A percentile compares a stretch with the other conserved stretches of the same genome.
These are phyloP conservation scores for Ochotona curzoniae DNA, from an alignment of 2,113 vertebrate species.

Conservation along the genomic window DNA sequence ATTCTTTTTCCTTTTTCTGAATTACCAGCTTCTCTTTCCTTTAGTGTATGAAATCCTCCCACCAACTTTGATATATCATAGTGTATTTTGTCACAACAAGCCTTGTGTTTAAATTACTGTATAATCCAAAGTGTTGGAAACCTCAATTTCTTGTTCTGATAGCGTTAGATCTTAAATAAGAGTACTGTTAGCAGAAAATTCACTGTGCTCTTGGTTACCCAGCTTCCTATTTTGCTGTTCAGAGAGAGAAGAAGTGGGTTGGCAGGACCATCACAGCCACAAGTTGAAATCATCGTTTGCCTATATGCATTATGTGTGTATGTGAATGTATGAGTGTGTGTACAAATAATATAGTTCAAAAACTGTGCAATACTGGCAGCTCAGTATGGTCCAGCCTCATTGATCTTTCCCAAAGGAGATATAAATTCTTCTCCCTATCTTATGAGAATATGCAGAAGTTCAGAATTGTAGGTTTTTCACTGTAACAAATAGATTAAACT, in stretches of 20 bases:
- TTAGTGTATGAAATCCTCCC: constrained; percentile 55
- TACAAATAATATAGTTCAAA: background rate
- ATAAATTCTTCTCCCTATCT: fast-evolving
- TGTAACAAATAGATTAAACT: background rate
- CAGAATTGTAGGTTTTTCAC: background rate
- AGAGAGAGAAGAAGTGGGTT: background rate
- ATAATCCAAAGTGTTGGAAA: constrained; percentile 51
- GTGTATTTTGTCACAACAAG: constrained; percentile 64
- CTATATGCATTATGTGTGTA: background rate
- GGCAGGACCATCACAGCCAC: background rate
- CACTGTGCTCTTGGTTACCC: background rate
- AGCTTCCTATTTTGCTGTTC: fast-evolving
- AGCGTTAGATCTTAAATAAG: constrained; percentile 24
- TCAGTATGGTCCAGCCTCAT: background rate
- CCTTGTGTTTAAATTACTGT: constrained; percentile 50
- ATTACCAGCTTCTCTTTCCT: constrained; percentile 1
- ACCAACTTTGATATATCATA: constrained; percentile 45
- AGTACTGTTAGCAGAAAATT: background rate
- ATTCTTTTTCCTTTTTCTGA: background rate
- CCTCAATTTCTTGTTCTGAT: constrained; percentile 49
- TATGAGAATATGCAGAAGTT: background rate
- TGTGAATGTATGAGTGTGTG: too few relatives aligned
- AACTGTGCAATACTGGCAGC: background rate
- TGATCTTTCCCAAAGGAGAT: background rate
- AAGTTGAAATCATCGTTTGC: background rate